Evolutionary conservation across 2,888 invertebrate species (phyloP).

Genomic region (Octonoba sinensis): DNA sequence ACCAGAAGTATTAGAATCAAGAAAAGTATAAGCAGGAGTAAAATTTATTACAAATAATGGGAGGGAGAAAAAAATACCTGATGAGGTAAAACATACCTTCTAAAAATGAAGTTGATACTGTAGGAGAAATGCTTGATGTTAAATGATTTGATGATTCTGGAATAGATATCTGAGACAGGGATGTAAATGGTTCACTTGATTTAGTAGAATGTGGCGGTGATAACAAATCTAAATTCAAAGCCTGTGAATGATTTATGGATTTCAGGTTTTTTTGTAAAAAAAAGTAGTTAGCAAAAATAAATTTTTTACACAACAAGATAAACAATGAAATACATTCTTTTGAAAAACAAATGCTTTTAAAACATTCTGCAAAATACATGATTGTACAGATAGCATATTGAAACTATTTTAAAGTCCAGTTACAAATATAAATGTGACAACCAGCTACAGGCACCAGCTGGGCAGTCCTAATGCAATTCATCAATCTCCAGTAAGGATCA

Average conservation of each 20-base stretch:
- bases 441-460: too few relatives aligned
- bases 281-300: background rate
- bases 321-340: background rate
- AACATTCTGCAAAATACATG: too few relatives aligned
- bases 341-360: background rate
- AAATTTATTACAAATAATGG: background rate
- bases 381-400: too few relatives aligned
- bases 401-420: too few relatives aligned
- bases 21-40: background rate
- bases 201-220: background rate
- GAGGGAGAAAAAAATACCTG: too few relatives aligned
- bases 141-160: constrained; percentile 30
- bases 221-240: constrained; percentile 34
- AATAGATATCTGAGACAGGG: constrained; percentile 14
- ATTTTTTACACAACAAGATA: background rate
- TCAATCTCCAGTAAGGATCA: too few relatives aligned
- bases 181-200: constrained; percentile 37
- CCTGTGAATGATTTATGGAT: constrained; percentile 17
- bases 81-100: constrained; percentile 32
- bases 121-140: constrained; percentile 34
- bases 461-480: too few relatives aligned
- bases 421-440: too few relatives aligned
- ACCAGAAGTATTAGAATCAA: too few relatives aligned
- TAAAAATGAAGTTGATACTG: constrained; percentile 32
- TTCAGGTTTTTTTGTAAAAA: background rate